These are phyloP conservation scores for Blera fallax DNA, from an alignment of 2,888 invertebrate genomes.

Conservation along the genomic window DNA sequence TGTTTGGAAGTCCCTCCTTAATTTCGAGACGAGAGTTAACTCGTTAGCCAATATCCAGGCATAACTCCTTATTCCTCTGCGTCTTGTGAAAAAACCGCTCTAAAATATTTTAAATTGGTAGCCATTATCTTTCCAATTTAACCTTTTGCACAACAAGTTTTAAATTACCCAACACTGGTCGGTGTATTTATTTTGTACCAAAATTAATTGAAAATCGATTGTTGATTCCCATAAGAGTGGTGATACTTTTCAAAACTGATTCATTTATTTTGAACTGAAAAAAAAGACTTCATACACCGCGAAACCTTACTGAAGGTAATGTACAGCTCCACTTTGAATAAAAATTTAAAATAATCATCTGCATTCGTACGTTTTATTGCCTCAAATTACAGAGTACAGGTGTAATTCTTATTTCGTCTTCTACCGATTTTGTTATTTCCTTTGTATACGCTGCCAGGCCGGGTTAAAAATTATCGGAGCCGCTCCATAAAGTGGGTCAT, in stretches of 20 bases:
- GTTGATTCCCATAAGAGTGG: not conserved
- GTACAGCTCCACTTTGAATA: not conserved
- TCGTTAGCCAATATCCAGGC: no score
- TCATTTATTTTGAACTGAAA: not conserved
- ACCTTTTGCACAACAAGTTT: no score
- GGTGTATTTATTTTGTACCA: not conserved
- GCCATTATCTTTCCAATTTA: no score
- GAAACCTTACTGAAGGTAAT: not conserved
- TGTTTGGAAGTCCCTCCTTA: no score
- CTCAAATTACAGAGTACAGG: slow-evolving; percentile 53
- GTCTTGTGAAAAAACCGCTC: no score
- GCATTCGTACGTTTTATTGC: slow-evolving; percentile 56
- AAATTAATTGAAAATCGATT: not conserved
- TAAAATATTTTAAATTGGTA: no score
- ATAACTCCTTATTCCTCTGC: no score
- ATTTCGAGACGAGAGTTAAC: no score
- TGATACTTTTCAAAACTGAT: not conserved
- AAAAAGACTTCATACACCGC: not conserved
- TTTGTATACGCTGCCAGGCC: not conserved
- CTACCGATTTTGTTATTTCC: not conserved
- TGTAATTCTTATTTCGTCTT: slow-evolving; percentile 21
- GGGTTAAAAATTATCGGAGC: not conserved
- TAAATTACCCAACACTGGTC: no score
- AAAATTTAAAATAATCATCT: slow-evolving; percentile 12
- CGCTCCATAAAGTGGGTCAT: slow-evolving; percentile 32